A percentile compares a stretch with the other conserved stretches of the same genome.
Evolutionary conservation across 2,888 invertebrate genomes (phyloP).

Genomic region (Odontocerum albicorne): DNA sequence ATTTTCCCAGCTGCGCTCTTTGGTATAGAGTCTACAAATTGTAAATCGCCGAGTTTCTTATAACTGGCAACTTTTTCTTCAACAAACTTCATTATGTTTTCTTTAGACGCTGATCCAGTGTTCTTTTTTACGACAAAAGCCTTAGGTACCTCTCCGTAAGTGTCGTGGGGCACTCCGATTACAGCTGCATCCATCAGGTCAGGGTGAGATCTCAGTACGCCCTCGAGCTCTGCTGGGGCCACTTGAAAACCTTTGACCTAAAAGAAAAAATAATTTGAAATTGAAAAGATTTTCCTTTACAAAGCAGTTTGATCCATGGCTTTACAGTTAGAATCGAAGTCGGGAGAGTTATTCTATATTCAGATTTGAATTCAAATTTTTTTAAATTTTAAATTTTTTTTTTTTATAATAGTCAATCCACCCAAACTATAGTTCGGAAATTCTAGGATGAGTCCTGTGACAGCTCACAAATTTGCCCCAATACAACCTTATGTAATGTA

Average conservation of each 20-base stretch:
- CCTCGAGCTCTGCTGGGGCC: slow-evolving; percentile 45
- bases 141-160: slow-evolving; percentile 67
- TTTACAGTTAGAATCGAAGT: no score
- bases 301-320: no score
- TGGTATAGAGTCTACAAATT: slow-evolving; percentile 70
- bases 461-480: no score
- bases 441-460: no score
- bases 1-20: slow-evolving; percentile 81
- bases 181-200: slow-evolving; percentile 74
- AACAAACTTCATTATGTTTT: slow-evolving; percentile 65
- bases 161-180: slow-evolving; percentile 65
- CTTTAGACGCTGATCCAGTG: slow-evolving; percentile 46
- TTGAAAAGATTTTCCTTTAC: no score
- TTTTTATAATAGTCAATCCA: no score
- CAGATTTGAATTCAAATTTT: no score
- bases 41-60: slow-evolving; percentile 73
- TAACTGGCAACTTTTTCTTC: slow-evolving; percentile 72
- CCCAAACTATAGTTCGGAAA: no score
- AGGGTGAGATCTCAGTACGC: slow-evolving; percentile 63
- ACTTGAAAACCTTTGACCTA: slow-evolving; percentile 56
- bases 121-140: slow-evolving; percentile 63
- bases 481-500: no score
- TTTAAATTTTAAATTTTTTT: not conserved
- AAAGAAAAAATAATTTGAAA: slow-evolving; percentile 39
- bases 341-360: no score